Conservation (phyloP, 2,888 invertebrate species). For the Platypus cylindrus region DNA sequence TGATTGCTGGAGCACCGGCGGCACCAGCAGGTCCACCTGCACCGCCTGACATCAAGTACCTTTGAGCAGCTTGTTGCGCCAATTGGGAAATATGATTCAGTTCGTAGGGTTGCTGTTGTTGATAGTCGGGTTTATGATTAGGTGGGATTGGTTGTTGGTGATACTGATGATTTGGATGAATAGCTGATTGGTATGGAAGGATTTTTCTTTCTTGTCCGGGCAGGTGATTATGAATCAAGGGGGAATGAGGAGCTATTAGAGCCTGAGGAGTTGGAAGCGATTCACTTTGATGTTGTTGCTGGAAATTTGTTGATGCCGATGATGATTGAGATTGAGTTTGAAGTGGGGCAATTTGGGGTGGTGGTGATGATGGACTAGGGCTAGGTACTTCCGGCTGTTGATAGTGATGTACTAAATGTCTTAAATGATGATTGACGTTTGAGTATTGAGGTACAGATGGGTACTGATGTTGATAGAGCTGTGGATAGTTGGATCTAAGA, state of each 20-base stretch:
- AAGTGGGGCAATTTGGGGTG: slow-evolving; percentile 8
- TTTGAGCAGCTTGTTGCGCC: slow-evolving; percentile 26
- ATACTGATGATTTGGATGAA: slow-evolving; percentile 5
- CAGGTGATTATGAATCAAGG: background rate
- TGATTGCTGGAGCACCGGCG: slow-evolving; percentile 28
- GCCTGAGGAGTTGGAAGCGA: slow-evolving; percentile 13
- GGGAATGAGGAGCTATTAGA: slow-evolving; percentile 4
- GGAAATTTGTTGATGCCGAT: no score
- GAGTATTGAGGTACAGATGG: slow-evolving; percentile 7
- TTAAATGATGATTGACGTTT: no score
- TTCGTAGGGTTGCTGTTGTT: slow-evolving; percentile 11
- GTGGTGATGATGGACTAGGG: no score
- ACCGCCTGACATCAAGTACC: slow-evolving; percentile 16
- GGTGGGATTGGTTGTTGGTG: slow-evolving; percentile 3
- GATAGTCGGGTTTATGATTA: slow-evolving; percentile 5
- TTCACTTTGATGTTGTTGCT: slow-evolving; percentile 12
- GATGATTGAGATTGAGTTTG: slow-evolving; percentile 6
- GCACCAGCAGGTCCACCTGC: slow-evolving; percentile 5
- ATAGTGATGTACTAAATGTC: slow-evolving; percentile 11
- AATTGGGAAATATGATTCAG: slow-evolving; percentile 22
- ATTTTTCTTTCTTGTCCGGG: slow-evolving; percentile 5
- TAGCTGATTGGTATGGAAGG: slow-evolving; percentile 2
- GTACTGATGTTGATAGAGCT: slow-evolving; percentile 8
- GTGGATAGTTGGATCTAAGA: no score
- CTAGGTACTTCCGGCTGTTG: slow-evolving; percentile 8